Evolutionary conservation across 2,888 invertebrate species (phyloP).

Genomic region (Melanotus villosus): DNA sequence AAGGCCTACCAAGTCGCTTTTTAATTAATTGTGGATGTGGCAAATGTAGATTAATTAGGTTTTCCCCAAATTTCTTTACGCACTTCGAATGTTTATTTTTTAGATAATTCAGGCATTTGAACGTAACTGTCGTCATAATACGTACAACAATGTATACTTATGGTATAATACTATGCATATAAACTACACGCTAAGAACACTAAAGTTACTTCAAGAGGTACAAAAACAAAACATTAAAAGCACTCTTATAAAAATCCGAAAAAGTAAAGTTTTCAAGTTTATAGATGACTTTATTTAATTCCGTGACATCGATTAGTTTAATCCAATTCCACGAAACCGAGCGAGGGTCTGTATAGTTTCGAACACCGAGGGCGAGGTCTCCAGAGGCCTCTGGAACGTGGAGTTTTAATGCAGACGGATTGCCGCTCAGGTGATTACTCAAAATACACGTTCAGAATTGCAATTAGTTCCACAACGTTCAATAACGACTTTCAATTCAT

Average conservation of each 20-base stretch:
- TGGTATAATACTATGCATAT: no score
- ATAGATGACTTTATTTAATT: constrained; percentile 58
- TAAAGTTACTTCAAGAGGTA: no score
- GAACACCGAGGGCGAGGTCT: constrained; percentile 53
- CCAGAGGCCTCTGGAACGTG: constrained; percentile 50
- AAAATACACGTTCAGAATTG: constrained; percentile 49
- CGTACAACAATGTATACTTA: no score
- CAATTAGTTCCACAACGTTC: constrained; percentile 40
- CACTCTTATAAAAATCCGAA: constrained; percentile 1
- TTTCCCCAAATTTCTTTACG: no score
- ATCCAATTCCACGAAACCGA: constrained; percentile 59
- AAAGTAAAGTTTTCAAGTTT: constrained; percentile 48
- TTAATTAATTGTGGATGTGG: no score
- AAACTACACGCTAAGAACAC: no score
- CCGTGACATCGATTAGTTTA: constrained; percentile 60
- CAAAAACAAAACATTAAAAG: not conserved
- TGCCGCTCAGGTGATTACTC: constrained; percentile 54
- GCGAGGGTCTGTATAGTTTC: constrained; percentile 57
- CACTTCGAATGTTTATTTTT: no score
- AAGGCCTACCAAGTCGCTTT: no score
- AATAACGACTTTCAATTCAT: constrained; percentile 42
- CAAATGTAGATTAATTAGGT: no score
- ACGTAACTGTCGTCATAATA: no score
- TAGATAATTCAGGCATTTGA: no score
- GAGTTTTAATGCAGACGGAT: constrained; percentile 54